phyloP scores from a whole-genome alignment of 2,113 vertebrate species.

The Puffinus mauretanicus region DNA sequence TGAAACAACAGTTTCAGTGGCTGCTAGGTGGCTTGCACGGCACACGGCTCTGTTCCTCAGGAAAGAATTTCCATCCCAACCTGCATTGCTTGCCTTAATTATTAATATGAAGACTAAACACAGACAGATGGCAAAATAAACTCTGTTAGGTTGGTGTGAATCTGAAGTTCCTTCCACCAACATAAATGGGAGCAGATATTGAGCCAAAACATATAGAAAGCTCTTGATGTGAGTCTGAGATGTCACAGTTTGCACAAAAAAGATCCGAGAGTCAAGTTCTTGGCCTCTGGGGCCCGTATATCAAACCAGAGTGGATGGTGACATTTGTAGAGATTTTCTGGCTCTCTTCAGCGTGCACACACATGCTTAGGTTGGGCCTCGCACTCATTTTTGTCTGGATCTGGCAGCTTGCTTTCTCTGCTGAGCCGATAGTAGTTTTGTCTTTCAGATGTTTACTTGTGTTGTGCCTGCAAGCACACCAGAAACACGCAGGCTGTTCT shows the following conservation, averaged over 20 bases:
- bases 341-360: conserved; percentile 31
- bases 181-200: conserved; percentile 4
- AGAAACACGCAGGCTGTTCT: conserved; percentile 34
- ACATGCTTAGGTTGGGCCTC: conserved; percentile 40
- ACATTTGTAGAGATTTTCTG: conserved; percentile 45
- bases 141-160: conserved; percentile 41
- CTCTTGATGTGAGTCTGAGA: conserved; percentile 32
- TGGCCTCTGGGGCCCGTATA: neutral
- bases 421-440: conserved; percentile 42
- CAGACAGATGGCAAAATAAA: conserved; percentile 63
- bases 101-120: conserved; percentile 58
- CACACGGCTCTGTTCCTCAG: neutral
- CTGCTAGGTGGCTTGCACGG: neutral
- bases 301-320: conserved; percentile 21
- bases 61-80: conserved; percentile 7
- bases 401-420: conserved; percentile 33
- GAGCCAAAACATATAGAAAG: conserved; percentile 49
- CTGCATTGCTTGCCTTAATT: conserved; percentile 6
- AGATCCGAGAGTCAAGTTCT: conserved; percentile 4
- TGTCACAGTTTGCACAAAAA: conserved; percentile 35
- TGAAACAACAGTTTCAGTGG: neutral
- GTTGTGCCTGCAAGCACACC: conserved; percentile 39
- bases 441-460: conserved; percentile 57
- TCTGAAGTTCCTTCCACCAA: conserved; percentile 41
- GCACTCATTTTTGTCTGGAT: conserved; percentile 28